Evolutionary conservation across 1,140 invertebrate genomes (phyloP), one percentile per base, ranked within the genome.

Genomic region (Drosophila azteca): DNA sequence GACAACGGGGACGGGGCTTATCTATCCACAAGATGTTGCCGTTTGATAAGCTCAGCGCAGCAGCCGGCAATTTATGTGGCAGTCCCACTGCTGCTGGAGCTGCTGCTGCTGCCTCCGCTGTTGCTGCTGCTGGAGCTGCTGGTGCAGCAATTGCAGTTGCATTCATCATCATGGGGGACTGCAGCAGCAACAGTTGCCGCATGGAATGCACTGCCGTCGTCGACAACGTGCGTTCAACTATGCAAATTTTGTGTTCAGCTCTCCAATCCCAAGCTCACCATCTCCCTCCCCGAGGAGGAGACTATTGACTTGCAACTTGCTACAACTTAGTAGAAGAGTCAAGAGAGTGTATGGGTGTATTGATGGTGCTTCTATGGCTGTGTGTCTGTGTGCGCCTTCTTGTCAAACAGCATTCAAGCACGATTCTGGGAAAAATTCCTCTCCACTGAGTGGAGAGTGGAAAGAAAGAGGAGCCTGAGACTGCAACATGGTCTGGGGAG

Each of bases 381-480:
- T 61, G 46, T 49, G 51, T 57, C 43, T 62, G 68, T 73, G 59
- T 61, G 54, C 66, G 53, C 49, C 49, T 78, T 78, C 87, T 90
- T 90, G 85, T 90, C 87, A 90, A 90, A 90, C 85, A 90, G 80
- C 85, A 90, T 90, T 90, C 87, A 90, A 71, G 85, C 85, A 90
- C 85, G 85, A 90, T 90, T 90, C 87, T 90, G 81, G 72, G 85
- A 90, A 90, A 71, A 82, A 90, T 90, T 90, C 88, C 61, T 79
- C 78, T 61, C 69, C 77, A 68, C 65, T 81, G 82, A 74, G 63
- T 59, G 52, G 72, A 72, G 72, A 72, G 70, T 76, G 55, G 55
- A 17, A 64, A 39, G 11, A 39, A 39, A 39, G 29, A 31, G 26
- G 9, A 39, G 26, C 26, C 11, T 17, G 31, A 13, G 52, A 70